Conservation (phyloP, 37 sponge, comb jelly and placozoan species). For the Aphrocallistes beatrix region DNA sequence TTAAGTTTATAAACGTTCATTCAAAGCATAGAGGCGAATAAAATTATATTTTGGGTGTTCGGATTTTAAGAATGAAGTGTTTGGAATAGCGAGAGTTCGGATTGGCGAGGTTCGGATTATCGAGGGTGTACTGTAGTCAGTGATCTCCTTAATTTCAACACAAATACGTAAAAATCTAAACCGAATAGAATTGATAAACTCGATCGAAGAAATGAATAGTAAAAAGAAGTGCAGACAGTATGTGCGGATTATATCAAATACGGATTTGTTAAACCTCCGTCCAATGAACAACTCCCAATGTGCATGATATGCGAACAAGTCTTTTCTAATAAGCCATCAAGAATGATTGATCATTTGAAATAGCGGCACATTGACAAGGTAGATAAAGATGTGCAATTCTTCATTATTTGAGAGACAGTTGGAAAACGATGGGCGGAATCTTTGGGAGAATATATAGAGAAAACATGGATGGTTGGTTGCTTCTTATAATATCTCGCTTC, state of each 20-base stretch:
- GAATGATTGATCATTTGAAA: conserved; percentile 13
- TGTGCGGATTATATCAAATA: conserved; percentile 15
- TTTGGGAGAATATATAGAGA: neutral
- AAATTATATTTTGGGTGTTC: too few species aligned
- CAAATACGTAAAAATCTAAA: neutral
- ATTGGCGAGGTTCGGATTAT: too few species aligned
- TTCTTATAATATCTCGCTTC: conserved; percentile 2
- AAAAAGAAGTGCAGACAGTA: conserved; percentile 2
- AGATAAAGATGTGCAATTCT: conserved; percentile 16
- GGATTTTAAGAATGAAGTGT: too few species aligned
- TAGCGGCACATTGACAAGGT: conserved; percentile 2
- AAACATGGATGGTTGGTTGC: neutral
- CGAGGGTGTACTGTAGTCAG: neutral
- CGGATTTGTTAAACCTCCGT: conserved; percentile 6
- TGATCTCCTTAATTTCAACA: neutral
- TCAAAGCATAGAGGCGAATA: too few species aligned
- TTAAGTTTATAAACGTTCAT: too few species aligned
- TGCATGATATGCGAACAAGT: neutral
- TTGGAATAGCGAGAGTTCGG: too few species aligned
- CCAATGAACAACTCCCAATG: conserved; percentile 13
- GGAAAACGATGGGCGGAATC: neutral
- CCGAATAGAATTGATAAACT: neutral
- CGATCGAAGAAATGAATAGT: neutral
- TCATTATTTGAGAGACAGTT: conserved; percentile 14
- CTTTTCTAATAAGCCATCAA: conserved; percentile 18